Percentiles rank a stretch among this genome's conserved stretches.
Conservation (phyloP, 2,888 invertebrate species). For the Tethea ocularis region DNA sequence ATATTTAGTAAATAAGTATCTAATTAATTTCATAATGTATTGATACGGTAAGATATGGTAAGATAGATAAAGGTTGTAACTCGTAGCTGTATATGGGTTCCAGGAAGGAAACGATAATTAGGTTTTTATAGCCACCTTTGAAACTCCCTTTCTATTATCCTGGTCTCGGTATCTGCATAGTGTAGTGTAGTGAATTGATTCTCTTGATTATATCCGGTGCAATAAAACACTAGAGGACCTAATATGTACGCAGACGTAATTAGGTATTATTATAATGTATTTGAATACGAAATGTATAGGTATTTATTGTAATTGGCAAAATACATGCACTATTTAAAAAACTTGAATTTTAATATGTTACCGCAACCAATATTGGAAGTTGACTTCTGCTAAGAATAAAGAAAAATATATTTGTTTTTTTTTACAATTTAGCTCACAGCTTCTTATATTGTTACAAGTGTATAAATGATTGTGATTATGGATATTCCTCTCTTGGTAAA, state of each 20-base stretch:
- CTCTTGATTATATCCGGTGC: conserved; percentile 4
- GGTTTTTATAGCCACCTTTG: conserved; percentile 2
- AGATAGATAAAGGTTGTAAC: neutral
- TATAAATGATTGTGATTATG: too few species aligned
- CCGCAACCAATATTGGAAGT: too few species aligned
- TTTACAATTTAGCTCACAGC: too few species aligned
- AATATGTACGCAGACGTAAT: neutral
- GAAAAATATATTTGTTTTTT: too few species aligned
- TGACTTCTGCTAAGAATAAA: too few species aligned
- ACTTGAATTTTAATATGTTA: too few species aligned
- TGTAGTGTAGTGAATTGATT: neutral
- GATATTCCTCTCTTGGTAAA: too few species aligned
- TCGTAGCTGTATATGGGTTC: neutral
- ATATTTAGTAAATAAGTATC: neutral
- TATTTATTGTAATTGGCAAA: neutral
- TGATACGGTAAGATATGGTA: neutral
- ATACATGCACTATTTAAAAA: neutral
- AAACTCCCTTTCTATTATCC: conserved; percentile 5
- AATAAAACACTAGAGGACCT: neutral
- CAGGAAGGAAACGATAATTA: neutral
- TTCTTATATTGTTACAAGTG: too few species aligned
- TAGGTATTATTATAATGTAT: too few species aligned
- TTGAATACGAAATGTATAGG: neutral
- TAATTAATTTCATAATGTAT: neutral
- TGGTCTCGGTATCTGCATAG: neutral